Evolutionary conservation across 2,113 vertebrate genomes (phyloP).

Genomic region (Plotosus lineatus): DNA sequence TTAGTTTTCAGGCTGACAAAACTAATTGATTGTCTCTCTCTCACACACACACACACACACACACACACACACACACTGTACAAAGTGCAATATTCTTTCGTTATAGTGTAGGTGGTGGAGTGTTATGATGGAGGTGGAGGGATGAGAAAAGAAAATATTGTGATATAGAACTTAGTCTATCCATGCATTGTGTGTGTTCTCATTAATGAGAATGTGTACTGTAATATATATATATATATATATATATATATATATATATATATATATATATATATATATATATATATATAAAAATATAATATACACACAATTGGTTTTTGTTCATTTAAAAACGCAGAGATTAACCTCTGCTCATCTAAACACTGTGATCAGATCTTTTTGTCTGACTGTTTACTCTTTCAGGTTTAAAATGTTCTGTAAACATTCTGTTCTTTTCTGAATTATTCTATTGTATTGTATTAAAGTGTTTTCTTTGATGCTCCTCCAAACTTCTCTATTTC

Average conservation of each 20-base stretch:
- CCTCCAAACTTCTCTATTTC: neutral
- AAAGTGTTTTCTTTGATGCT: neutral
- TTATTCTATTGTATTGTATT: neutral
- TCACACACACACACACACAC: neutral
- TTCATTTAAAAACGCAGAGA: constrained; percentile 22
- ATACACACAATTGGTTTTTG: constrained; percentile 7
- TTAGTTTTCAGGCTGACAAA: no score
- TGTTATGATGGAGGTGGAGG: constrained; percentile 5
- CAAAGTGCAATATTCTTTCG: constrained; percentile 12
- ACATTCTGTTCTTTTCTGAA: neutral
- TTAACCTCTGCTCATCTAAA: neutral
- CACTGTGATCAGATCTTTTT: constrained; percentile 28
- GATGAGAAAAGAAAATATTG: neutral
- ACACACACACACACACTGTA: constrained; percentile 5
- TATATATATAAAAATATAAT: constrained; percentile 13
- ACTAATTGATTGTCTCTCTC: neutral
- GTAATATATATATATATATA: constrained; percentile 6
- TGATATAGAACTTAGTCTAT: constrained; percentile 8
- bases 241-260: neutral
- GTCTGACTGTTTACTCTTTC: constrained; percentile 21
- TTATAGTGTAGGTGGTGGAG: constrained; percentile 9
- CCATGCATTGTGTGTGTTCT: constrained; percentile 11
- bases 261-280: neutral
- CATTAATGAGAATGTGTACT: constrained; percentile 8
- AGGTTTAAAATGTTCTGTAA: neutral